Evolutionary conservation across 2,797 vertebrate species (phyloP).

Genomic region (Aphelocoma californica): DNA sequence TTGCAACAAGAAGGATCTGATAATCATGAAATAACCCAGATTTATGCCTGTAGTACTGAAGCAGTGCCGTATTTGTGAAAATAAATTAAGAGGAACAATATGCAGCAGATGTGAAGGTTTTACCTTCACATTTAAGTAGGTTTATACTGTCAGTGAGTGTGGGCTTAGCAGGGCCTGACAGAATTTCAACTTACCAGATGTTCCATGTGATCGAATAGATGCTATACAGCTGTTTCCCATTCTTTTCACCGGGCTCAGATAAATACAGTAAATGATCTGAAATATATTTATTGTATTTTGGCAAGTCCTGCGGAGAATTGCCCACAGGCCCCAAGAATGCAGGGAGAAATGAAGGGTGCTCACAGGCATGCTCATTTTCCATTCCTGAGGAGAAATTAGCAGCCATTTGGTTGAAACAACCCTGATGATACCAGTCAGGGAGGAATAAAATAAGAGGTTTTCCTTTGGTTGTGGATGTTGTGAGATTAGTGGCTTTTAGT

Average conservation of each 20-base stretch:
- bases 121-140: constrained; percentile 52
- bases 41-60: constrained; percentile 32
- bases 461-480: not conserved
- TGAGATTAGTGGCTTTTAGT: not conserved
- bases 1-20: constrained; percentile 41
- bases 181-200: constrained; percentile 61
- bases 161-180: constrained; percentile 52
- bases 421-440: not conserved
- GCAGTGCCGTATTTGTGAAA: constrained; percentile 46
- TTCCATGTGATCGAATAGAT: constrained; percentile 58
- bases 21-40: constrained; percentile 41
- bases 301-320: not conserved
- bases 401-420: not conserved
- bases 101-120: constrained; percentile 55
- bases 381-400: not conserved
- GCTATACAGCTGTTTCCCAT: constrained; percentile 63
- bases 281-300: constrained; percentile 52
- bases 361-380: not conserved
- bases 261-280: constrained; percentile 50
- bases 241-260: constrained; percentile 51
- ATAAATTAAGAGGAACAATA: constrained; percentile 17
- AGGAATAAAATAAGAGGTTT: not conserved
- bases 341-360: not conserved
- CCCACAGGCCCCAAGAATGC: not conserved
- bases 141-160: constrained; percentile 66